Evolutionary conservation across 1,140 invertebrate genomes (phyloP), one percentile per base, ranked within the genome.

Genomic region (Venustaconcha ellipsiformis): DNA sequence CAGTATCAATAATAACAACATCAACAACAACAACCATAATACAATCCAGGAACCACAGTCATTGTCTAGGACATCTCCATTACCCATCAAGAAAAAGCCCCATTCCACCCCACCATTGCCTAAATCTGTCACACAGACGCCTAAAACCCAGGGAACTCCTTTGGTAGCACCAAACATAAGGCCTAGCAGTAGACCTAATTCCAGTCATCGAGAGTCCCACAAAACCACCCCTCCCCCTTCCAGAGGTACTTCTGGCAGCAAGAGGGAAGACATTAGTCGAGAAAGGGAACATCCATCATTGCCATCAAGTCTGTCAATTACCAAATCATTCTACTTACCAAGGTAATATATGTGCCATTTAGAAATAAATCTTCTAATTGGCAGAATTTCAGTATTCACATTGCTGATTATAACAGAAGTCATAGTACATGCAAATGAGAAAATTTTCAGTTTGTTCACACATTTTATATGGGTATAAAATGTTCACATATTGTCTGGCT

Each of bases 301-400:
- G 37, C 37, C 37, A 48, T 6, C 37, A 48, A 48, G 37, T 48
- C 37, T 48, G 37, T 48, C 37, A 48, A 48, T 48, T 48, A 48
- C 75, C 6, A 77, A 77, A 63, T 67, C 75, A 23, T 72, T 72
- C 65, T 77, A 67, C 57, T 23, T 66, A 5, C 69, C 75, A 60
- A 70, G 75, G 30, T 72, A 48, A 48, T 6, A 48, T 8, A 48
- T 48, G 37, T 48, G 8, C 37, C 37, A 11, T 11, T 48, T 48
- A 11, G 37, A 48, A 48, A 48, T 11, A 48, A 48, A 11, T 11
- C 4, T 48, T 48, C 37, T 48, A 48, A 48, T 11, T 6, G 8
- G 37, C 37, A 48, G 11, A 48, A 48, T 48, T 48, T 4, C 37
- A 48, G 3, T 48, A 11, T 48, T 48, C 37, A 48, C 37, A 48